Evolutionary conservation across 1,140 invertebrate genomes (phyloP).

Genomic region (Solen grandis): DNA sequence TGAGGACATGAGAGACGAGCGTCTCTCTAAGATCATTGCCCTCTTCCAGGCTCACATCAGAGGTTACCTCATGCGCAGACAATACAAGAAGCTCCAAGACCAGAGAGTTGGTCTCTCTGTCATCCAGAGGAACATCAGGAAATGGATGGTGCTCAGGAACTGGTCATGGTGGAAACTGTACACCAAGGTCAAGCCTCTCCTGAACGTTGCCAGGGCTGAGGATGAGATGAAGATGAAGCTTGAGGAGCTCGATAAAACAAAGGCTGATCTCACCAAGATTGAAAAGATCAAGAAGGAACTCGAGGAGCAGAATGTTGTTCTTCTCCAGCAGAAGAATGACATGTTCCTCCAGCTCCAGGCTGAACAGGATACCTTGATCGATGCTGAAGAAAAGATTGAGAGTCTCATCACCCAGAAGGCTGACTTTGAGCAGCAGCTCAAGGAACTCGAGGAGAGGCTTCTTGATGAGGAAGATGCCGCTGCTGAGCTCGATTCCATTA

Average conservation of each 20-base stretch:
- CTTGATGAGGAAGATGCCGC: slow-evolving; percentile 96
- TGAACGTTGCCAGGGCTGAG: slow-evolving; percentile 98
- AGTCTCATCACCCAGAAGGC: slow-evolving; percentile 97
- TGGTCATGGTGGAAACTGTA: slow-evolving; percentile 99
- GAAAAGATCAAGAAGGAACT: slow-evolving; percentile 97
- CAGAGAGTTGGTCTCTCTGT: slow-evolving; percentile 97
- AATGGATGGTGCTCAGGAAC: slow-evolving; percentile 97
- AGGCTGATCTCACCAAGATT: slow-evolving; percentile 95
- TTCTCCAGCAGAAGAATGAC: slow-evolving; percentile 93
- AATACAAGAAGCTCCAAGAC: slow-evolving; percentile 98
- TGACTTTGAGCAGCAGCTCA: slow-evolving; percentile 96
- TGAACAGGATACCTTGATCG: slow-evolving; percentile 82
- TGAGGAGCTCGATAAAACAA: slow-evolving; percentile 95
- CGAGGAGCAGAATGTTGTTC: slow-evolving; percentile 93
- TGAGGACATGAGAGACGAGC: slow-evolving; percentile 99
- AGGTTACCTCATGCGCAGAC: slow-evolving; percentile 89
- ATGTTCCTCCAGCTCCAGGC: slow-evolving; percentile 92
- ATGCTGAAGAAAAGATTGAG: slow-evolving; percentile 93
- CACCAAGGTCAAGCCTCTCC: slow-evolving; percentile 97
- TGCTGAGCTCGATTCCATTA: slow-evolving; percentile 92
- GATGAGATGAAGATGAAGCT: slow-evolving; percentile 98
- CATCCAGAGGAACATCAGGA: slow-evolving; percentile 98
- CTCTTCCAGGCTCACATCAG: slow-evolving; percentile 98
- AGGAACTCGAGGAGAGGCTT: slow-evolving; percentile 97
- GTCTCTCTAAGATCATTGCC: slow-evolving; percentile 97